Evolutionary conservation across 2,797 vertebrate genomes (phyloP).

Genomic region (Choloepus didactylus): DNA sequence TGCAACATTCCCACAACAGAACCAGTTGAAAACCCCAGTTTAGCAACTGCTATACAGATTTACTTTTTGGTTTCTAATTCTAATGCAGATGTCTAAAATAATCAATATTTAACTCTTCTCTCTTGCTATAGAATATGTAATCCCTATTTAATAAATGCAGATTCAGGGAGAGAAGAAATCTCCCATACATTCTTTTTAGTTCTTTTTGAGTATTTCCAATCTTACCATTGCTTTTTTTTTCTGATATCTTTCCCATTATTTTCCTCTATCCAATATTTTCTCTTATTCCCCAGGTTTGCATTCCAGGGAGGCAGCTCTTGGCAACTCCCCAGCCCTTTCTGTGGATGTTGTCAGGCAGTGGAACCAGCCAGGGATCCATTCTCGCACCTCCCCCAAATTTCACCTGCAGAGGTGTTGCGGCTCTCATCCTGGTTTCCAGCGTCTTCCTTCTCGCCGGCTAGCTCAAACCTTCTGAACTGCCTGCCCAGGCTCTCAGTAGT

Average conservation of each 20-base stretch:
- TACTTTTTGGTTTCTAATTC: not conserved
- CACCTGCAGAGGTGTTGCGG: conserved; percentile 87
- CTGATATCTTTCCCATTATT: conserved; percentile 60
- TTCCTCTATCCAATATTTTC: conserved; percentile 58
- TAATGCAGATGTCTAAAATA: not conserved
- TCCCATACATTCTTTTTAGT: not conserved
- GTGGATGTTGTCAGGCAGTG: not conserved
- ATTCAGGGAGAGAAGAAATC: conserved; percentile 56
- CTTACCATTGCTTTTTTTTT: conserved; percentile 50
- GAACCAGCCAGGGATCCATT: not conserved
- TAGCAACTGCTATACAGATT: not conserved
- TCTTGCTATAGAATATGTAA: not conserved
- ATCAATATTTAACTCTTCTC: not conserved
- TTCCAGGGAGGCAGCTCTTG: conserved; percentile 65
- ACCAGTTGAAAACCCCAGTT: not conserved
- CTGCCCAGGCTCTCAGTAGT: conserved; percentile 56
- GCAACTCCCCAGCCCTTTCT: conserved; percentile 45
- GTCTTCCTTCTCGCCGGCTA: conserved; percentile 68
- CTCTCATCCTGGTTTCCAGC: conserved; percentile 86
- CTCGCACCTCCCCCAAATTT: conserved; percentile 74
- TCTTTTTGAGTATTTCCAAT: not conserved
- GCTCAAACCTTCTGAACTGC: conserved; percentile 77
- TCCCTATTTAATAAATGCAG: not conserved
- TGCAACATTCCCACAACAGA: not conserved
- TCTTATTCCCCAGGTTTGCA: conserved; percentile 43